Base-by-base conservation (phyloP, 1,140 invertebrate species). In the Habropoda laboriosa region DNA sequence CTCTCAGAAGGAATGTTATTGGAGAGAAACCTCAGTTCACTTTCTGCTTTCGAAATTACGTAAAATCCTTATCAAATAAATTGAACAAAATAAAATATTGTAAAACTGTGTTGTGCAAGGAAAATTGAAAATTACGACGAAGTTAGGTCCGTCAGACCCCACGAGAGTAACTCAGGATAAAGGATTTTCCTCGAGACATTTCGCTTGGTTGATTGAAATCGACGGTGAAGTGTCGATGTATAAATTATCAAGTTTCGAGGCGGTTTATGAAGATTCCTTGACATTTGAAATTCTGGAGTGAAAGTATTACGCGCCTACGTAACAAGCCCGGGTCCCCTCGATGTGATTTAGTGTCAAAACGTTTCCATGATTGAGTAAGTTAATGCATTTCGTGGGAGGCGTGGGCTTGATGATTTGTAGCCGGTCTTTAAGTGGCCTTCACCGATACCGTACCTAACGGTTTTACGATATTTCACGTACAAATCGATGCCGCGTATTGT, bases 341-440 rank as follows among this genome's bases (percentile, higher is more conserved):
- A 24, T 51, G 78, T 81, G 74, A 81, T 67, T 81, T 78, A 77
- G 45, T n/a, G 57, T 77, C 79, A 64, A 81, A 81, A 61, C 64
- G 45, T 77, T 81, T 81, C 79, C 79, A 81, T 77, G 63, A 81
- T 81, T 70, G 79, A 81, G 74, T 81, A 81, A 81, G 79, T 81
- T 77, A 63, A 81, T 81, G 79, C 47, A 45, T 70, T 38, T 81
- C 64, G 73, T 81, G 79, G 73, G 74, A 81, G 74, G 79, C 74
- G 79, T 81, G 57, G 79, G 79, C 49, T 64, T 49, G 55, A 68
- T 80, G 73, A 76, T 77, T 81, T 81, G 73, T 68, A 30, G 53
- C 64, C 32, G 53, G n/a, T 40, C 57, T 77, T 77, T 80, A 79
- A 72, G 60, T 73, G 77, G 45, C 51, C 72, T 67, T 58, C 61